Evolutionary conservation across 23 tunicate species (phyloP), one percentile per base, ranked within the genome.

Genomic region (Ciona savignyi): DNA sequence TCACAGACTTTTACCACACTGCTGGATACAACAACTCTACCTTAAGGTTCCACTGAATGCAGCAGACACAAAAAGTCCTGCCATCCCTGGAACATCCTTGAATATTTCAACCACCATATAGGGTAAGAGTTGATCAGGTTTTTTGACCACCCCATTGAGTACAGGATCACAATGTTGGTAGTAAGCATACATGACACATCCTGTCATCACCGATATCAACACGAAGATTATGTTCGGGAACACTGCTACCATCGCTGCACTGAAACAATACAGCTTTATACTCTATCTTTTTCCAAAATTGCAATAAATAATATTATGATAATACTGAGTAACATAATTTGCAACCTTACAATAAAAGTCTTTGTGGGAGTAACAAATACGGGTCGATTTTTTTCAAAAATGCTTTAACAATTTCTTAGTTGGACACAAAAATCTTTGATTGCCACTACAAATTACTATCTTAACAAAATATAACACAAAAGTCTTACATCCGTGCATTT

Each of bases 111-210:
- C 30, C 42, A 79, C 83, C 74, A 85, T 28, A 32, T 85, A 73
- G 22, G 91, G 91, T 51, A 79, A 29, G 24, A 78, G 61, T 30
- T 85, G 91, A 60, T 85, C 91, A 1, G 79, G 70, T 73, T 79
- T 85, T 30, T 35, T 75, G 0, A 85, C 48, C 73, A 78, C 71
- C 25, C 75, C 75, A 23, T 64, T 66, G 30, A 32, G 1, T 21
- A 85, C 25, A 2, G 91, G 91, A 35, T 85, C 91, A 51, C 91
- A 85, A 25, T 30, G 65, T 66, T 85, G 74, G 42, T 62, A 85
- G 62, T 85, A 85, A 65, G 79, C 91, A 31, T 78, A 85, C 83
- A 78, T 78, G 4, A 70, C 77, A 34, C 56, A 48, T 9, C 91
- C 91, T 35, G 63, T 85, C 21, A 79, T 27, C 29, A 77, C 70